Evolutionary conservation across 2,888 invertebrate species (phyloP).

Genomic region (Sipunculus nudus): DNA sequence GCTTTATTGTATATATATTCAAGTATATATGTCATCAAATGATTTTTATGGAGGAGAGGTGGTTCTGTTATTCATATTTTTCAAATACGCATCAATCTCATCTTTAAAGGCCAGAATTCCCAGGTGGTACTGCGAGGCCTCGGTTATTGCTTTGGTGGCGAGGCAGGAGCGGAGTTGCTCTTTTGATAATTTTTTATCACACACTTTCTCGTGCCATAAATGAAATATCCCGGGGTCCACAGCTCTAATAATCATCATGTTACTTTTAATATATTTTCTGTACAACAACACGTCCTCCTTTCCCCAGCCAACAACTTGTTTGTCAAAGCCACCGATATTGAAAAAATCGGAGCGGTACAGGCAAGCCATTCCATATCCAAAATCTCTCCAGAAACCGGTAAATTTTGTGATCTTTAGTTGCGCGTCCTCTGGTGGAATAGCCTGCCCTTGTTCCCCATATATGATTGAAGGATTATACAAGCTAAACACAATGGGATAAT

Average conservation of each 20-base stretch:
- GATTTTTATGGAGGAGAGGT: no score
- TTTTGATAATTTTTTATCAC: conserved; percentile 69
- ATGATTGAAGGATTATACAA: conserved; percentile 82
- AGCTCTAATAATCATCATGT: conserved; percentile 78
- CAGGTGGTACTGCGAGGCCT: conserved; percentile 81
- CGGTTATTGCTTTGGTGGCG: conserved; percentile 78
- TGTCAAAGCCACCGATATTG: conserved; percentile 72
- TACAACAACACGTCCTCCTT: conserved; percentile 83
- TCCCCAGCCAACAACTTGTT: conserved; percentile 81
- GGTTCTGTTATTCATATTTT: no score
- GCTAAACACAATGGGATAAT: conserved; percentile 83
- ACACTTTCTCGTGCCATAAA: conserved; percentile 81
- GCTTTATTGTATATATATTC: no score
- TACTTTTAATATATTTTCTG: conserved; percentile 79
- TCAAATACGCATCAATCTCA: conserved; percentile 67
- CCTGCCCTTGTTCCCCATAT: conserved; percentile 77
- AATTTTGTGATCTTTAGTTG: conserved; percentile 80
- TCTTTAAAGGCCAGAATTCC: conserved; percentile 71
- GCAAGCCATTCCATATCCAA: conserved; percentile 84
- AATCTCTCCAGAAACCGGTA: conserved; percentile 83
- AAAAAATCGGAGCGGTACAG: conserved; percentile 81
- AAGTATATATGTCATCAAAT: no score
- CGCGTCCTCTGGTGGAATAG: conserved; percentile 77
- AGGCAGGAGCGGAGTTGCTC: conserved; percentile 82
- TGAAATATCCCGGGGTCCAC: conserved; percentile 84